Percentiles rank a stretch among this genome's conserved stretches.
Conservation (phyloP, 2,888 invertebrate genomes). For the Colletes collaris region DNA sequence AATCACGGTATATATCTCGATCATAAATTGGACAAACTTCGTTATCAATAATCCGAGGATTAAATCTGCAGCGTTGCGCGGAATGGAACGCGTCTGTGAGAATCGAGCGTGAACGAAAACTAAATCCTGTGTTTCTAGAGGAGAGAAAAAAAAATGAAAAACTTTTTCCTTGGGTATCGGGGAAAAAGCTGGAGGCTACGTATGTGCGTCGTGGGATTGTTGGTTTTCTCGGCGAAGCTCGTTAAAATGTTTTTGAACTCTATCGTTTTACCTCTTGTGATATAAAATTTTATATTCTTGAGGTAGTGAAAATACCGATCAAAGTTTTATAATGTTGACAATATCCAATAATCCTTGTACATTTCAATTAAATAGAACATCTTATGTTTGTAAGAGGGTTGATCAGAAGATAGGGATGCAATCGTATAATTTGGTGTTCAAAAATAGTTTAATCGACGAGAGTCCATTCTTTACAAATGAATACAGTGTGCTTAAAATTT, state of each 20-base stretch:
- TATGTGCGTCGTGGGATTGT: too few relatives aligned
- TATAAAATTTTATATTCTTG: background rate
- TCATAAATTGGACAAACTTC: constrained; percentile 50
- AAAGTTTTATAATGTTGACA: background rate
- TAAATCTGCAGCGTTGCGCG: constrained; percentile 25
- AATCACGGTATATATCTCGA: constrained; percentile 23
- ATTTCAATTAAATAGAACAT: too few relatives aligned
- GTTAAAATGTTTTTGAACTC: background rate
- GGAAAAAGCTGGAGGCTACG: background rate
- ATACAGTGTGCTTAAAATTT: too few relatives aligned
- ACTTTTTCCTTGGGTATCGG: background rate
- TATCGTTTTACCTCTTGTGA: background rate
- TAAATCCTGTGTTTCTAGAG: constrained; percentile 4
- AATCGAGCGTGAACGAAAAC: constrained; percentile 9
- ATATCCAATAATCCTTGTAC: too few relatives aligned
- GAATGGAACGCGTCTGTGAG: background rate
- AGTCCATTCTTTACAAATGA: too few relatives aligned
- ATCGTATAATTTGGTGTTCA: too few relatives aligned
- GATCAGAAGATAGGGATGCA: too few relatives aligned
- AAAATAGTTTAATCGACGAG: too few relatives aligned
- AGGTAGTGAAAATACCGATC: background rate
- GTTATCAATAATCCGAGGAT: constrained; percentile 49
- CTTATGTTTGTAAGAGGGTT: too few relatives aligned
- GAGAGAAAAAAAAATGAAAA: background rate
- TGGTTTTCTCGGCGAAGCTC: background rate